phyloP scores from a whole-genome alignment of 1,140 invertebrate species.

The Euborellia annulipes region DNA sequence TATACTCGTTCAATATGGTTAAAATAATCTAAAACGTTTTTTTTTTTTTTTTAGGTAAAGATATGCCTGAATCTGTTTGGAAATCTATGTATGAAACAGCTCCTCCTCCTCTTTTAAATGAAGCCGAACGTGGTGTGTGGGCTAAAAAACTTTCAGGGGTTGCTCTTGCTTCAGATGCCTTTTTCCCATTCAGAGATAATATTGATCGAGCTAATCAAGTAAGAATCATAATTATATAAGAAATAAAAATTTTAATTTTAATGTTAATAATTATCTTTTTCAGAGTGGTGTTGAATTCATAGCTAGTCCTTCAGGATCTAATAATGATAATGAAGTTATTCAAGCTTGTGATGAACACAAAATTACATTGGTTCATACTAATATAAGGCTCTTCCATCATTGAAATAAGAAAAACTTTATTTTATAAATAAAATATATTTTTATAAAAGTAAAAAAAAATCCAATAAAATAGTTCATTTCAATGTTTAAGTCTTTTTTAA shows the following conservation, averaged over 20 bases:
- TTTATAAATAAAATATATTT: too few relatives aligned
- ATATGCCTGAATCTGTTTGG: slow-evolving; percentile 52
- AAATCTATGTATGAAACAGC: slow-evolving; percentile 55
- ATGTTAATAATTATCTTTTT: slow-evolving; percentile 20
- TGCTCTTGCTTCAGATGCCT: slow-evolving; percentile 90
- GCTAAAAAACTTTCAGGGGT: slow-evolving; percentile 64
- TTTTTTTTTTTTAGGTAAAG: slow-evolving; percentile 32
- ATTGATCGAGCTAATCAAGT: slow-evolving; percentile 86
- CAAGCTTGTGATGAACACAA: slow-evolving; percentile 83
- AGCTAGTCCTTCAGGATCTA: slow-evolving; percentile 83
- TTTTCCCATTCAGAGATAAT: slow-evolving; percentile 97
- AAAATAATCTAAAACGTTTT: too few relatives aligned
- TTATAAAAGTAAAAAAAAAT: too few relatives aligned
- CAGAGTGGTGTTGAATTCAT: slow-evolving; percentile 92
- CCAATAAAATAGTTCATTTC: too few relatives aligned
- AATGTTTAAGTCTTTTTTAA: too few relatives aligned
- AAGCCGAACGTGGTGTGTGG: slow-evolving; percentile 64
- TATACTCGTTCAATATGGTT: too few relatives aligned
- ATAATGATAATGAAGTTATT: slow-evolving; percentile 81
- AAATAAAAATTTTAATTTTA: slow-evolving; percentile 8
- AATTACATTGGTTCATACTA: slow-evolving; percentile 80
- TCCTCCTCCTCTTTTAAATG: slow-evolving; percentile 45
- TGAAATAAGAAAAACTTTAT: slow-evolving; percentile 29
- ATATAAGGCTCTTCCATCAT: slow-evolving; percentile 89
- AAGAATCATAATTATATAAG: slow-evolving; percentile 13